Evolutionary conservation across 2,888 invertebrate genomes (phyloP), one percentile per base, ranked within the genome.

Genomic region (Phalera bucephala): DNA sequence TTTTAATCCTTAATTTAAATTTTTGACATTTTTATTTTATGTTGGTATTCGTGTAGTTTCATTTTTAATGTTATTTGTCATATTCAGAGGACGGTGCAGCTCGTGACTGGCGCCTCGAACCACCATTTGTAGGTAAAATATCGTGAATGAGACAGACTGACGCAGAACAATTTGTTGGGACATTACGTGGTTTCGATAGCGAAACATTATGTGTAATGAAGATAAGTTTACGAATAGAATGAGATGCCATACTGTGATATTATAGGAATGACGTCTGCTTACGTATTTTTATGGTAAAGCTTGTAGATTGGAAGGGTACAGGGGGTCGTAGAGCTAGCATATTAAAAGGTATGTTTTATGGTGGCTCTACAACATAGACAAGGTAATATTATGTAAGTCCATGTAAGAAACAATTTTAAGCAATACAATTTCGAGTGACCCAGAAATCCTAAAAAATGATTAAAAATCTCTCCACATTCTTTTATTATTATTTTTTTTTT

Each of bases 1-100:
- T 88, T 89, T 89, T 88, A 89, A 88, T 88, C 88, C 88, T 89
- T 88, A 89, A 88, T 89, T 89, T 88, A 88, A 89, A 88, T 88
- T 89, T 89, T 87, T 89, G 88, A 88, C 89, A 87, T 89, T 89
- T 89, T 89, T 89, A 89, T 89, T 88, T 89, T 85, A 88, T 85
- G 87, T 87, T 88, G 77, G 87, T 87, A 86, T 86, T 87, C 85
- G 82, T 87, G 86, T 88, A 87, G 83, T 85, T 87, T 82, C 78
- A 80, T 86, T 87, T 84, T 83, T 86, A 86, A 87, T 80, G 85
- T 86, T 88, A 87, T 88, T 88, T 89, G 88, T 89, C 88, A 89
- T 88, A 86, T 86, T 78, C 78, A 77, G 71, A 72, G 77, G 82
- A 81, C 77, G 76, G 72, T 50, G 52, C 64, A 71, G 67, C 67